Evolutionary conservation across 2,113 vertebrate species (phyloP).

Genomic region (Dipodomys merriami): DNA sequence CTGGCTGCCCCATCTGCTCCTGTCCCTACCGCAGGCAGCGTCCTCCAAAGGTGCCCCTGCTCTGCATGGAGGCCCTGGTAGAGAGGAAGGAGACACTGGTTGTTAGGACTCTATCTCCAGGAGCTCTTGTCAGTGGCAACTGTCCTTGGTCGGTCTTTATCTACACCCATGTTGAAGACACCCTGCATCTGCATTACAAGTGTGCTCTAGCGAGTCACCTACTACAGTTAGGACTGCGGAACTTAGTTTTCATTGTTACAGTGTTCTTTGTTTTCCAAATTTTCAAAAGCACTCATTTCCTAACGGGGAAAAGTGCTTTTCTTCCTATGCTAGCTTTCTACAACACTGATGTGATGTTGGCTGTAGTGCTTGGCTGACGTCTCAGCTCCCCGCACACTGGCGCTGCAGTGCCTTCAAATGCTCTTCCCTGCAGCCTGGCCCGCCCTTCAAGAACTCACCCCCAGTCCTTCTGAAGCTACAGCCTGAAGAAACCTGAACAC

Average conservation of each 20-base stretch:
- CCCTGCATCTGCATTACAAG: fast-evolving
- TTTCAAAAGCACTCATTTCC: slow-evolving; percentile 38
- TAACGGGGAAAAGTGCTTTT: neutral
- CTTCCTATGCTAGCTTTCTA: neutral
- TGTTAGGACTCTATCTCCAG: fast-evolving
- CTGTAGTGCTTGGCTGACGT: neutral
- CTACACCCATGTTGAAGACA: fast-evolving
- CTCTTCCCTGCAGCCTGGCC: too few relatives aligned
- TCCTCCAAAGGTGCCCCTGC: neutral
- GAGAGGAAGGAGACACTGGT: neutral
- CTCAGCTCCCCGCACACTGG: too few relatives aligned
- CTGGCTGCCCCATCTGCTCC: neutral
- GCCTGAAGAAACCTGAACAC: neutral
- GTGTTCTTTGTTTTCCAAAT: slow-evolving; percentile 61
- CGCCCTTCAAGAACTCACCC: too few relatives aligned
- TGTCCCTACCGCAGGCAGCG: neutral
- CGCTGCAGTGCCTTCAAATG: neutral
- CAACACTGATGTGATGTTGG: neutral
- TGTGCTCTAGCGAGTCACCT: neutral
- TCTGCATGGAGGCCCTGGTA: neutral
- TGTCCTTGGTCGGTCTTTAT: neutral
- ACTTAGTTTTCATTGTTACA: neutral
- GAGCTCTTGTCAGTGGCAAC: too few relatives aligned
- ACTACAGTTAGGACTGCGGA: neutral
- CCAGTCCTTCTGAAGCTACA: too few relatives aligned